Percentiles rank a stretch among this genome's conserved stretches.
Evolutionary conservation across 2,888 invertebrate genomes (phyloP).

Genomic region (Dasysyrphus tricinctus): DNA sequence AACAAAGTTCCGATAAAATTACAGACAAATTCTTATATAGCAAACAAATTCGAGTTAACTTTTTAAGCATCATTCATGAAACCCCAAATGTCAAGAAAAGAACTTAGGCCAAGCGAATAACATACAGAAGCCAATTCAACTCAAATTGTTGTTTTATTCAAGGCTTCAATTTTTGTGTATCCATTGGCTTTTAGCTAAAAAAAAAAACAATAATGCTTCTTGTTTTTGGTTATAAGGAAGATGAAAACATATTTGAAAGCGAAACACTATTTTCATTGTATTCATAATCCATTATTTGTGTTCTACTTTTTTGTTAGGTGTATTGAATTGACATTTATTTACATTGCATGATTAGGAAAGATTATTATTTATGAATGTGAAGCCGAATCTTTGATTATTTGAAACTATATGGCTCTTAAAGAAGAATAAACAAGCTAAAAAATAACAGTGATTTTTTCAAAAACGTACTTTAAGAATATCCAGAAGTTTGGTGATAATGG

Average conservation of each 20-base stretch:
- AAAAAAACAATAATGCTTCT: neutral
- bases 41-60: no score
- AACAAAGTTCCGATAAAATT: no score
- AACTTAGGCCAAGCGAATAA: no score
- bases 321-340: neutral
- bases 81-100: no score
- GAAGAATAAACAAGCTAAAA: neutral
- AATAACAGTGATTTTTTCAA: conserved; percentile 2
- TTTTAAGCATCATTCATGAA: no score
- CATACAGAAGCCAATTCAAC: no score
- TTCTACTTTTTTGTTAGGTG: conserved; percentile 1
- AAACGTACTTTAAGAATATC: conserved; percentile 14
- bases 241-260: neutral
- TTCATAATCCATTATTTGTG: neutral
- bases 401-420: neutral
- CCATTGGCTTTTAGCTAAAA: neutral
- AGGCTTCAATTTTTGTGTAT: neutral
- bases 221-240: neutral
- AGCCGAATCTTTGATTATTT: neutral
- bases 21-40: no score
- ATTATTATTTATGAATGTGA: conserved; percentile 10
- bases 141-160: neutral
- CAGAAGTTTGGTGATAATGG: neutral
- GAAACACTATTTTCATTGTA: neutral
- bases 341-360: neutral